A percentile compares a stretch with the other conserved stretches of the same genome.
phyloP scores from a whole-genome alignment of 2,113 vertebrate species.

The Rostratula benghalensis region DNA sequence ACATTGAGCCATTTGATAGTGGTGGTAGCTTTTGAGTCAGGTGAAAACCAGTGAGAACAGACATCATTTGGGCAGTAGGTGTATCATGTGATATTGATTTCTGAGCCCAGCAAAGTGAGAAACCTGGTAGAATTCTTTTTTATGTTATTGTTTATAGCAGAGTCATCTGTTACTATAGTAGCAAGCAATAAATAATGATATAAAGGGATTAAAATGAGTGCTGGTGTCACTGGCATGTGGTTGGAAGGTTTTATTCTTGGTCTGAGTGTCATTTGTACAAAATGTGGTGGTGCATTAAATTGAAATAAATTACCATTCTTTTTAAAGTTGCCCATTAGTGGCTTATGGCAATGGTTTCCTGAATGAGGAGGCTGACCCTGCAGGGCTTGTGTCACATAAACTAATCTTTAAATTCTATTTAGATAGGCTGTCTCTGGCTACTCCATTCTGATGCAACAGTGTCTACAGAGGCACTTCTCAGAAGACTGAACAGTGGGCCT shows the following conservation, averaged over 20 bases:
- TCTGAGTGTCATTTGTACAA: background rate
- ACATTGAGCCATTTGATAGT: background rate
- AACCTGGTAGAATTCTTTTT: background rate
- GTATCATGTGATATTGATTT: background rate
- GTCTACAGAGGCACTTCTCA: background rate
- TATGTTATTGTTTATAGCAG: background rate
- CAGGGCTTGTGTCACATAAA: background rate
- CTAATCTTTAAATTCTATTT: background rate
- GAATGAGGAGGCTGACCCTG: background rate
- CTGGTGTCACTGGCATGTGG: background rate
- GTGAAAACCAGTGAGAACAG: background rate
- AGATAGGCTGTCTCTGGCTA: background rate
- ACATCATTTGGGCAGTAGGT: background rate
- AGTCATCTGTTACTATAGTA: background rate
- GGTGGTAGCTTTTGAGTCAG: background rate
- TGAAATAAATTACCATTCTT: background rate
- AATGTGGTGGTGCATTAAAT: background rate
- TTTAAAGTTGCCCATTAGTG: background rate
- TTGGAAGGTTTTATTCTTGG: background rate
- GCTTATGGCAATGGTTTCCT: background rate
- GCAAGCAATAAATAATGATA: background rate
- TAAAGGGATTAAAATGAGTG: background rate
- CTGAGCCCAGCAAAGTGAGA: background rate
- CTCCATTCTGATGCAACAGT: background rate
- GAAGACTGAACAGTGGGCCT: background rate